Conservation (phyloP, 2,888 invertebrate genomes). For the Epsilonema sp. region DNA sequence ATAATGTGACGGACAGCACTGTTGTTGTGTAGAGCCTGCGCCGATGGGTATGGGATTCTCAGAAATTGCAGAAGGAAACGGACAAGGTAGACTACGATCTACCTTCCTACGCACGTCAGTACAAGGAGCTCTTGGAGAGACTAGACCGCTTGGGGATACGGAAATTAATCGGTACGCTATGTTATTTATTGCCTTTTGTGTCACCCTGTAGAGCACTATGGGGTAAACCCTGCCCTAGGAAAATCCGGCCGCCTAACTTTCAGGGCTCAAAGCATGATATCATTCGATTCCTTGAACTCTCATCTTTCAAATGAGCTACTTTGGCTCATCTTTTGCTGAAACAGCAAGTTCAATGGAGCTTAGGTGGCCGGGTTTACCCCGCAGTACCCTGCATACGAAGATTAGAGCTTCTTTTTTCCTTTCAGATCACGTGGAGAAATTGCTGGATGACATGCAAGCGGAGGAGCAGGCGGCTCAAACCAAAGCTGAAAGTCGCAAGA, state of each 20-base stretch:
- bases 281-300: neutral
- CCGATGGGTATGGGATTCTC: neutral
- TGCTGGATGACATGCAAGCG: neutral
- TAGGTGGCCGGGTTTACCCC: no score
- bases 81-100: slow-evolving; percentile 9
- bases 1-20: neutral
- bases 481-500: neutral
- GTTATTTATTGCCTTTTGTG: no score
- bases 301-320: no score
- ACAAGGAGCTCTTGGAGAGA: neutral
- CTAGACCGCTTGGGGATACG: no score
- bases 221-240: no score
- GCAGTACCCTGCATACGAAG: neutral
- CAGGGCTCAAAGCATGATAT: neutral
- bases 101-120: neutral
- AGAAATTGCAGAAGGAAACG: slow-evolving; percentile 3
- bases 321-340: no score
- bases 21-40: neutral
- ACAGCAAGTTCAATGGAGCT: no score
- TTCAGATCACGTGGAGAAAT: neutral
- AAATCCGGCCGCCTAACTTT: neutral
- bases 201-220: no score
- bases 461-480: neutral
- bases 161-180: no score
- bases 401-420: neutral